Base-by-base conservation (phyloP, 2,797 vertebrate genomes). In the Amphiprion clarkii region DNA sequence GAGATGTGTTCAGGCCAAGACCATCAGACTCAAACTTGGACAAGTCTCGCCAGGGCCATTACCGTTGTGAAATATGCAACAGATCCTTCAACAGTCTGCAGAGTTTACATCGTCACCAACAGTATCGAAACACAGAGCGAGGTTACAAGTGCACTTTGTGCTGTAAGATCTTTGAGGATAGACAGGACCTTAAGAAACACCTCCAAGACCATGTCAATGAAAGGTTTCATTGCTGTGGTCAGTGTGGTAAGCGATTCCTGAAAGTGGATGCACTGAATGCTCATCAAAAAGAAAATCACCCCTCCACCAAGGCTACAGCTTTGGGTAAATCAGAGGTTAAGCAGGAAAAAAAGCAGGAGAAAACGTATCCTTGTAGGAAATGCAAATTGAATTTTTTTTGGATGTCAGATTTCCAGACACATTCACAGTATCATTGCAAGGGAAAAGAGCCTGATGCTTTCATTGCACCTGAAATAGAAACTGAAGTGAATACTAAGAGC, bases 121-220 rank as follows among this genome's bases (percentile, higher is more conserved):
- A 94, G 31, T 95, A 95, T 77, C 88, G 94, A 73, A 95, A 94
- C 59, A 88, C 92, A 42, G 95, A 95, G 72, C 87, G 92, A 71
- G 94, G 94, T 64, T 95, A 92, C 81, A 95, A 92, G 76, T 96
- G 95, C 81, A 95, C 95, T 51, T 85, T 96, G 69, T 96, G 95
- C 81, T 96, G 95, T 82, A 94, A 94, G 67, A 85, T 93, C 36
- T 95, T 95, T 86, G 84, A 89, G 80, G 90, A 93, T 67, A 78
- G 91, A 81, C 91, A 91, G 57, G 87, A 91, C 53, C 87, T 96
- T 46, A 93, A 92, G 61, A 88, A 79, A 68, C 95, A 96, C 79
- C 91, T 96, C 36, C 85, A 93, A 65, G 87, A 88, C 56, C 95
- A 96, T 70, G 77, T 91, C 55, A 89, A 82, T 77, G 93, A 96